Percentiles rank a stretch among this genome's conserved stretches.
Conservation (phyloP, 2,888 invertebrate genomes). For the Xylophagus ater region DNA sequence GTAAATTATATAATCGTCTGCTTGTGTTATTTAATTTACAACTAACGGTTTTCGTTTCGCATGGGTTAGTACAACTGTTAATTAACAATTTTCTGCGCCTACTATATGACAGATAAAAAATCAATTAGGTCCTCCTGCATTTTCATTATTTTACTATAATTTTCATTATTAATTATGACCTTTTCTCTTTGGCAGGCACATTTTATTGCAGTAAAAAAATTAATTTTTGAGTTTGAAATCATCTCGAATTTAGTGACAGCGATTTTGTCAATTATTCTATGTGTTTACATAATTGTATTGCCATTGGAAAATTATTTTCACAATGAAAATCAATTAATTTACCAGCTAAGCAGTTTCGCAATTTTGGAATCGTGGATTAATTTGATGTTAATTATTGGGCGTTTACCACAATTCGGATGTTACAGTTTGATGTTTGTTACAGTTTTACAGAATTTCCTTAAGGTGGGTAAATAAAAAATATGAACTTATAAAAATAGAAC, state of each 20-base stretch:
- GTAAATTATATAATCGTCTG: no score
- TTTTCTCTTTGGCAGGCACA: conserved; percentile 15
- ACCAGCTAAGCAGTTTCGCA: conserved; percentile 37
- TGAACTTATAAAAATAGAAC: no score
- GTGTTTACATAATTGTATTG: conserved; percentile 13
- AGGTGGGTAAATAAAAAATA: no score
- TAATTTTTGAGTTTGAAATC: conserved; percentile 19
- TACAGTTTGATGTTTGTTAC: conserved; percentile 47
- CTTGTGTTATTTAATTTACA: no score
- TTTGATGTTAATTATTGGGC: conserved; percentile 43
- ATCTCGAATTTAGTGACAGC: conserved; percentile 19
- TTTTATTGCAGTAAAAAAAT: conserved; percentile 19
- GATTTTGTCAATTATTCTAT: conserved; percentile 13
- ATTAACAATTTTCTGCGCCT: no score
- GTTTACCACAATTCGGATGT: conserved; percentile 44
- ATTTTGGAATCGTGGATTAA: conserved; percentile 44
- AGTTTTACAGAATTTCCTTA: conserved; percentile 43
- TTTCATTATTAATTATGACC: no score
- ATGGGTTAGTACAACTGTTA: no score
- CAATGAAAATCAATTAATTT: conserved; percentile 15
- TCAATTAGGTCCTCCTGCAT: no score
- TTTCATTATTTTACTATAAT: no score
- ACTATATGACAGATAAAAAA: no score
- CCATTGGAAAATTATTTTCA: conserved; percentile 16
- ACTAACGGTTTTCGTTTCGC: no score